Percentiles rank a stretch among this genome's conserved stretches.
These are phyloP conservation scores for Drosophila grimshawi DNA, from an alignment of 1,140 invertebrate species.

Conservation along the genomic window DNA sequence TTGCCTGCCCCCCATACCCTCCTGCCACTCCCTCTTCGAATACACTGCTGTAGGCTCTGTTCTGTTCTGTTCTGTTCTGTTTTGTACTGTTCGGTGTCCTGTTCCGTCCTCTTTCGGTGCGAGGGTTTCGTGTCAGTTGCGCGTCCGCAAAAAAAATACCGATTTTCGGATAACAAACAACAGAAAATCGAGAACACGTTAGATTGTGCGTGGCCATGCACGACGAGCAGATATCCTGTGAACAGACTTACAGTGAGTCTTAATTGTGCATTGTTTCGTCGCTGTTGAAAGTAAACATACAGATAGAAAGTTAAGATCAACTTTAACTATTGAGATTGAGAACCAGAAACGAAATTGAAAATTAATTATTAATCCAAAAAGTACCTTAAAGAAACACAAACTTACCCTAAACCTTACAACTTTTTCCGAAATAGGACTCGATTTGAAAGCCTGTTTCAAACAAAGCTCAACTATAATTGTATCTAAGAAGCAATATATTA, in stretches of 20 bases:
- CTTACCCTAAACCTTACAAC: too few species aligned
- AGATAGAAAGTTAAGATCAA: neutral
- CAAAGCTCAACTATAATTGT: too few species aligned
- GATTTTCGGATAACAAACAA: constrained; percentile 75
- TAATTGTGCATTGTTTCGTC: too few species aligned
- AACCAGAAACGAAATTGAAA: too few species aligned
- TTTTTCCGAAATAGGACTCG: too few species aligned
- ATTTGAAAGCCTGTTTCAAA: too few species aligned
- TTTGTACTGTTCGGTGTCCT: neutral
- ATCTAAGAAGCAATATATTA: too few species aligned
- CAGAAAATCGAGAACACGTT: constrained; percentile 44
- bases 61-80: constrained; percentile 4
- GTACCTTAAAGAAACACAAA: too few species aligned
- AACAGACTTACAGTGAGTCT: neutral
- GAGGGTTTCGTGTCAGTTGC: constrained; percentile 65
- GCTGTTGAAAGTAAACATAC: too few species aligned
- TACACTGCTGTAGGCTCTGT: constrained; percentile 1
- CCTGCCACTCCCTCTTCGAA: neutral
- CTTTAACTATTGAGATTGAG: too few species aligned
- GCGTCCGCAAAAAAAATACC: constrained; percentile 65
- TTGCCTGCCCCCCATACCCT: constrained; percentile 14
- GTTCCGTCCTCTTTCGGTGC: neutral
- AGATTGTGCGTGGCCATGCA: neutral
- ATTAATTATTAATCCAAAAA: too few species aligned
- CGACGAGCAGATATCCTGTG: neutral